Conservation (phyloP, 2,113 vertebrate species). For the Macaca nemestrina region DNA sequence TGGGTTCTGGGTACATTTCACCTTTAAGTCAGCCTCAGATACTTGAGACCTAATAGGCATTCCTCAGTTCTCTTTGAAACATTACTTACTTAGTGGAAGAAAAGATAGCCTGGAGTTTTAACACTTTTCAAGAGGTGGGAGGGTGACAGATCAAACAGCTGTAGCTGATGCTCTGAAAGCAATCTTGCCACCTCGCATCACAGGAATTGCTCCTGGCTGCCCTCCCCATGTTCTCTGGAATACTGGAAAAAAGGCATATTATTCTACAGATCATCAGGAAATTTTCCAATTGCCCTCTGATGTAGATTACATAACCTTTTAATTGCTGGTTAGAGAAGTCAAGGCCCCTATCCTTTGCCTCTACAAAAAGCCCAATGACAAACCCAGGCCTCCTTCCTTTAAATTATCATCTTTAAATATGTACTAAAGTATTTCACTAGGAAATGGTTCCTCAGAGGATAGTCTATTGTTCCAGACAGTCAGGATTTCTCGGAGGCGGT, state of each 20-base stretch:
- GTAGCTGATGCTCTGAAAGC: background rate
- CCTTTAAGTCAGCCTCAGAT: background rate
- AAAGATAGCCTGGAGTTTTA: background rate
- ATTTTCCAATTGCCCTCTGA: background rate
- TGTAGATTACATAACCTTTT: background rate
- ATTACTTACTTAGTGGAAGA: background rate
- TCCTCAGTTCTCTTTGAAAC: background rate
- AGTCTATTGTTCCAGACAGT: background rate
- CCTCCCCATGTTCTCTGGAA: background rate
- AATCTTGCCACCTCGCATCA: background rate
- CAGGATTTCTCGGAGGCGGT: background rate
- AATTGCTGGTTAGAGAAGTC: conserved; percentile 14
- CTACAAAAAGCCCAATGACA: background rate
- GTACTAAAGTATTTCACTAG: background rate
- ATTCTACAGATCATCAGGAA: background rate
- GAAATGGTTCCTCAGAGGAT: background rate
- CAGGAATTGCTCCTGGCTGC: background rate
- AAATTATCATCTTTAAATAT: background rate
- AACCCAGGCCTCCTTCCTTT: background rate
- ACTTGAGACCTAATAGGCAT: background rate
- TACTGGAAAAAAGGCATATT: background rate
- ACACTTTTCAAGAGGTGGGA: background rate
- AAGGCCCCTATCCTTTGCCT: background rate
- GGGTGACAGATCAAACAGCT: background rate
- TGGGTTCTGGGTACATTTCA: background rate